Conservation (phyloP, 2,888 invertebrate species). For the Noctua pronuba region DNA sequence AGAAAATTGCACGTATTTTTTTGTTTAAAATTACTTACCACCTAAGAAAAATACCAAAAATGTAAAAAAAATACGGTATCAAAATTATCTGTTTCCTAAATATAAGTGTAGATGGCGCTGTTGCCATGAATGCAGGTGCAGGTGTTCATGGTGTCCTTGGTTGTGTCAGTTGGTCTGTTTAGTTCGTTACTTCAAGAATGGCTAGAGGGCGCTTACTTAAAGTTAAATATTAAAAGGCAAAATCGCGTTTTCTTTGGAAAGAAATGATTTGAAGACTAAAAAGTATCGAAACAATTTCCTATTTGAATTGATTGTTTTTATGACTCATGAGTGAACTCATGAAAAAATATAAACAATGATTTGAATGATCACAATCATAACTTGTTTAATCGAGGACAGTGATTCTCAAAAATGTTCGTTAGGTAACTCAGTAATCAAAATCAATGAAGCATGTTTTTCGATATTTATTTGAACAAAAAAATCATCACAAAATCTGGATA, state of each 20-base stretch:
- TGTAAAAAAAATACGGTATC: neutral
- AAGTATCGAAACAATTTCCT: neutral
- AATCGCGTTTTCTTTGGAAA: neutral
- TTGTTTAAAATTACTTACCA: neutral
- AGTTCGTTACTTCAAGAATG: neutral
- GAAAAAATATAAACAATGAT: neutral
- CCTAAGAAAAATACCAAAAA: neutral
- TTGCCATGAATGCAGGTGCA: too few relatives aligned
- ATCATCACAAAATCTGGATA: neutral
- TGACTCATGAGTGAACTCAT: neutral
- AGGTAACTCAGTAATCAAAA: neutral
- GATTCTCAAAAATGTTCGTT: neutral
- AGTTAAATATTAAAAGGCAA: neutral
- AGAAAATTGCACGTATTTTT: neutral
- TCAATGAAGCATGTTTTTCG: neutral
- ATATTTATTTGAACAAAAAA: neutral
- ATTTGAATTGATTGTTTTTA: neutral
- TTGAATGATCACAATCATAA: neutral
- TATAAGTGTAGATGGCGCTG: slow-evolving; percentile 40
- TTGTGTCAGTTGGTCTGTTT: neutral
- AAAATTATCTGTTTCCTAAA: neutral
- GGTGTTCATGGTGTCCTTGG: neutral
- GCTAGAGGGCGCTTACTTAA: slow-evolving; percentile 47
- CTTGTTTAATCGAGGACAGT: neutral
- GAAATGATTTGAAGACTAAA: neutral